Conservation (phyloP, 2,113 vertebrate genomes). For the Mobula birostris region DNA sequence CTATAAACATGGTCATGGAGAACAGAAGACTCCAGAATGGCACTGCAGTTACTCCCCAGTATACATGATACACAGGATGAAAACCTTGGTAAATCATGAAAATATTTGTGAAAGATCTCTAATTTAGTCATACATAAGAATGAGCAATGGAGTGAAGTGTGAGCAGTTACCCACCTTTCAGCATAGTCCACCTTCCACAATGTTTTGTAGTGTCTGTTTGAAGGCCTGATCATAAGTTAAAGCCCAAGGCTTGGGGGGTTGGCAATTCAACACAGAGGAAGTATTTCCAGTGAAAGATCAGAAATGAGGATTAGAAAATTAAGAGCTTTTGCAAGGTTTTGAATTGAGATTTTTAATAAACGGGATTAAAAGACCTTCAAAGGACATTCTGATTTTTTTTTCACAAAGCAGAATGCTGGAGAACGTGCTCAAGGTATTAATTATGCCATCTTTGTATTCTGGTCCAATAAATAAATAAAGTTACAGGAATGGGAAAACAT, state of each 20-base stretch:
- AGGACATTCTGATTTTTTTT: not conserved
- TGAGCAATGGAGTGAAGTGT: not conserved
- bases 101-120: not conserved
- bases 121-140: not conserved
- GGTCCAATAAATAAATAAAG: not conserved
- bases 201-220: not conserved
- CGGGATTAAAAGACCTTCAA: not conserved
- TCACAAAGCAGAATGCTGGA: not conserved
- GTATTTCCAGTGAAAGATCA: not conserved
- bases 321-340: not conserved
- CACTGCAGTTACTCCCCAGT: not conserved
- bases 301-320: not conserved
- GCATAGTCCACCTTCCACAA: not conserved
- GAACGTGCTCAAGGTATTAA: not conserved
- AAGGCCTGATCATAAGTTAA: not conserved
- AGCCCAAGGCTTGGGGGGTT: not conserved
- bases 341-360: not conserved
- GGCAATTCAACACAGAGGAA: not conserved
- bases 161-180: not conserved
- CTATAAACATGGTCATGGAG: not conserved
- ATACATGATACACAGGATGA: not conserved
- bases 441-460: not conserved
- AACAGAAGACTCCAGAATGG: not conserved
- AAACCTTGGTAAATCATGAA: not conserved
- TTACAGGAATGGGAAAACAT: not conserved